These are phyloP conservation scores for Peromyscus melanophrys DNA, from an alignment of 2,797 vertebrate species.

Conservation along the genomic window DNA sequence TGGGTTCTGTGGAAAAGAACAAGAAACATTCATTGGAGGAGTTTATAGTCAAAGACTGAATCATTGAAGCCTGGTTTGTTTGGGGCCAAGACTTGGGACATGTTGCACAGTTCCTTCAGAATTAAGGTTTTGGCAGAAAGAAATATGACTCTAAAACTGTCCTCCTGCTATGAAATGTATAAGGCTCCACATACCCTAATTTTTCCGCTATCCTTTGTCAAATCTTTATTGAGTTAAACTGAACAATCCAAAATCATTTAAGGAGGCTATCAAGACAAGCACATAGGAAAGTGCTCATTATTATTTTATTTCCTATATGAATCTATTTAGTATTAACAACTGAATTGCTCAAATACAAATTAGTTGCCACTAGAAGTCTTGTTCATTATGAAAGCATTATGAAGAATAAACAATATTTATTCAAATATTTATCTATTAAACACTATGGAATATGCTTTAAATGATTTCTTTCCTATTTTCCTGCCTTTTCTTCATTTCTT, in stretches of 20 bases:
- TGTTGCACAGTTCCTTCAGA: constrained; percentile 20
- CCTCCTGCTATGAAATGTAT: constrained; percentile 34
- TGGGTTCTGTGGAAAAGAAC: constrained; percentile 14
- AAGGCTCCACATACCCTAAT: constrained; percentile 16
- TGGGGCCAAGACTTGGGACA: constrained; percentile 33
- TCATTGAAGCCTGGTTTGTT: constrained; percentile 47
- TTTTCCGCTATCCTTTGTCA: constrained; percentile 53
- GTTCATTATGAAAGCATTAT: neutral
- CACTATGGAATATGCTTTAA: neutral
- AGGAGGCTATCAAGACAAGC: constrained; percentile 30
- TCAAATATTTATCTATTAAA: constrained; percentile 10
- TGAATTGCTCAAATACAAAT: constrained; percentile 18
- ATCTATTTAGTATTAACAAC: neutral
- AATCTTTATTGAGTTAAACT: constrained; percentile 70
- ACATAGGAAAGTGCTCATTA: neutral
- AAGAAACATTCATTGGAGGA: constrained; percentile 52
- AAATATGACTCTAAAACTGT: neutral
- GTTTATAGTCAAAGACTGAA: constrained; percentile 56
- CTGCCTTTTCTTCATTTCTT: neutral
- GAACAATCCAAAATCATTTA: constrained; percentile 11
- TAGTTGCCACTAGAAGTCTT: neutral
- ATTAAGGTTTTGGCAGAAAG: neutral
- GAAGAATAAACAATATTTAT: neutral
- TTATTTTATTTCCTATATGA: neutral
- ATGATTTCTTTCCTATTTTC: neutral